Conservation (phyloP, 2,888 invertebrate genomes). For the Yponomeuta evonymella region DNA sequence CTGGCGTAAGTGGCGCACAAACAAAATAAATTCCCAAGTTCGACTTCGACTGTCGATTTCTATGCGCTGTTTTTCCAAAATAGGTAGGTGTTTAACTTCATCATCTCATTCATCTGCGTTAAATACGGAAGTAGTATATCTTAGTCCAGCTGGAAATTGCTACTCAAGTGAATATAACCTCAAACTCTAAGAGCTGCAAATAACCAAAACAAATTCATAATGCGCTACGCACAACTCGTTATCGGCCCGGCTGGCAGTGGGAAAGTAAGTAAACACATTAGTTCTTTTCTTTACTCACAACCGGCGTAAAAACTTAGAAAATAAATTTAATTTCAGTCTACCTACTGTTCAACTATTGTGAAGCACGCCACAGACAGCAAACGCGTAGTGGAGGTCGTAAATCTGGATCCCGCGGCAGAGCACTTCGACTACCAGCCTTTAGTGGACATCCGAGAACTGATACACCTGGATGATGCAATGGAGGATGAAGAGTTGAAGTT, state of each 20-base stretch:
- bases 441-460: slow-evolving; percentile 91
- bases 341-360: slow-evolving; percentile 93
- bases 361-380: slow-evolving; percentile 87
- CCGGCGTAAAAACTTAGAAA: neutral
- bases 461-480: slow-evolving; percentile 97
- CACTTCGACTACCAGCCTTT: slow-evolving; percentile 93
- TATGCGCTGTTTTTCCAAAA: neutral
- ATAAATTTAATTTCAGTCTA: slow-evolving; percentile 80
- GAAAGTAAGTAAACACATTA: slow-evolving; percentile 79
- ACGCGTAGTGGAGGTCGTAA: slow-evolving; percentile 89
- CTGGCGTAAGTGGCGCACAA: too few species aligned
- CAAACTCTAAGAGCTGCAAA: neutral
- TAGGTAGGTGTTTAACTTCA: neutral
- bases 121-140: neutral
- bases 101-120: neutral
- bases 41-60: too few species aligned
- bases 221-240: slow-evolving; percentile 96
- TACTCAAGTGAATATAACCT: slow-evolving; percentile 1
- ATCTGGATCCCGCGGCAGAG: slow-evolving; percentile 98
- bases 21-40: too few species aligned
- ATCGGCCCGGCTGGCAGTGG: slow-evolving; percentile 98
- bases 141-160: neutral
- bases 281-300: neutral
- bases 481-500: slow-evolving; percentile 94
- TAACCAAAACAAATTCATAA: slow-evolving; percentile 42